Conservation (phyloP, 2,797 vertebrate genomes). For the Gallinago stenura region DNA sequence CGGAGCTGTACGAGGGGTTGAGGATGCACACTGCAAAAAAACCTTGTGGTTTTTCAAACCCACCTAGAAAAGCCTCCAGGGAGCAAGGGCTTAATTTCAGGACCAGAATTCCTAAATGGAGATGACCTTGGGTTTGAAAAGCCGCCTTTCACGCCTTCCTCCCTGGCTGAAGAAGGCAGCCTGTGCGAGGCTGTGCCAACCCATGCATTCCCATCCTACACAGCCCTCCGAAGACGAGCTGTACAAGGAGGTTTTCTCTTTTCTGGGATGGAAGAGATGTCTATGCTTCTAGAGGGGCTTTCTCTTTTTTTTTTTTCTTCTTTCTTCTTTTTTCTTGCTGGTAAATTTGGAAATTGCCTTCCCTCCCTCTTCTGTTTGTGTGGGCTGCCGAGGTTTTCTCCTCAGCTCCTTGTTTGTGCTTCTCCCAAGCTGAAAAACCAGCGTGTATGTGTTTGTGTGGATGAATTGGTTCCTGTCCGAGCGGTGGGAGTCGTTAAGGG, state of each 20-base stretch:
- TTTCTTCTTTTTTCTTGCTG: no score
- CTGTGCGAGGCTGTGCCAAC: not conserved
- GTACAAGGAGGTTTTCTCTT: not conserved
- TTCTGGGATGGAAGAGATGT: not conserved
- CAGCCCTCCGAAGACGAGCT: not conserved
- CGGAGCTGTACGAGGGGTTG: not conserved
- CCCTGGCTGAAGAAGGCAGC: not conserved
- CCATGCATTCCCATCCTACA: accelerated
- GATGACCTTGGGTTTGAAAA: not conserved
- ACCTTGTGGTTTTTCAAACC: not conserved
- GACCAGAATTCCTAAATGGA: not conserved
- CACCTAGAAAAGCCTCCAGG: not conserved
- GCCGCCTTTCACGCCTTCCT: no score
- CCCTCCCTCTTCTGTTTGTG: not conserved
- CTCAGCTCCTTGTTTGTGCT: not conserved
- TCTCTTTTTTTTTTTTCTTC: accelerated
- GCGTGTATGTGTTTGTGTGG: not conserved
- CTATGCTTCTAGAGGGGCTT: not conserved
- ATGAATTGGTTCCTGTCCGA: not conserved
- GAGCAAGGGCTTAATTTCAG: not conserved
- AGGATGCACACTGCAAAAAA: not conserved
- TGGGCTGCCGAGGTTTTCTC: not conserved
- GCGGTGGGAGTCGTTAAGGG: not conserved
- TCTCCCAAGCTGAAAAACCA: not conserved
- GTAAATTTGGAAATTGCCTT: not conserved